Conservation (phyloP, 37 sponge, comb jelly and placozoan species). For the Oscarella lobularis region DNA sequence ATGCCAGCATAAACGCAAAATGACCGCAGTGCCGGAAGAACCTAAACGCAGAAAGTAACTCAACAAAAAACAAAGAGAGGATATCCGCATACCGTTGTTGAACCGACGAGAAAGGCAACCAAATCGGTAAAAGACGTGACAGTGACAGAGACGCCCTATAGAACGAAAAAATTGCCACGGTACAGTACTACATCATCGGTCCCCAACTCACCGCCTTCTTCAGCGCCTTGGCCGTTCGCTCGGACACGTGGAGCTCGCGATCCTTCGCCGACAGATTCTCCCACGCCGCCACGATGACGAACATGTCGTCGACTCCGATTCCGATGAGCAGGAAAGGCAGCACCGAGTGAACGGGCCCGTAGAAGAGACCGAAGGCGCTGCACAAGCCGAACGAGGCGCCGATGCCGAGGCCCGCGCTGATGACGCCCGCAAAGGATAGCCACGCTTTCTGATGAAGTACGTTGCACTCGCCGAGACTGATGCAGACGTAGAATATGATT, state of each 20-base stretch:
- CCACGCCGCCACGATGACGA: conserved; percentile 2
- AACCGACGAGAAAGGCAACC: conserved; percentile 20
- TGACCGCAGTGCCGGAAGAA: conserved; percentile 19
- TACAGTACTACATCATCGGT: too few relatives aligned
- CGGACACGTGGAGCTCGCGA: background rate
- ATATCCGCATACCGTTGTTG: conserved; percentile 9
- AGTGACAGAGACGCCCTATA: conserved; percentile 29
- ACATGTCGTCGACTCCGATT: conserved; percentile 14
- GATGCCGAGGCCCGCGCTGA: background rate
- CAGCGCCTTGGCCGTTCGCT: background rate
- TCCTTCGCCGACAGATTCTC: background rate
- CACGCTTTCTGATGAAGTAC: background rate
- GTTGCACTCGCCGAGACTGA: background rate
- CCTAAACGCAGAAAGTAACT: background rate
- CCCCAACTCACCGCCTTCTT: background rate
- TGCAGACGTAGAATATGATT: background rate
- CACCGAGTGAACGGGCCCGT: conserved; percentile 12
- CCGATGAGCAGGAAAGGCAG: conserved; percentile 16
- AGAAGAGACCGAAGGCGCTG: conserved; percentile 1
- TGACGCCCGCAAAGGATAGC: background rate
- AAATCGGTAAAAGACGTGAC: conserved; percentile 30
- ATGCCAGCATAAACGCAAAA: conserved; percentile 26
- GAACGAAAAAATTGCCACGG: too few relatives aligned
- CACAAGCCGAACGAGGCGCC: conserved; percentile 5
- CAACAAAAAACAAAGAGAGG: background rate